Evolutionary conservation across 2,888 invertebrate genomes (phyloP).

Genomic region (Anaspis maculata): DNA sequence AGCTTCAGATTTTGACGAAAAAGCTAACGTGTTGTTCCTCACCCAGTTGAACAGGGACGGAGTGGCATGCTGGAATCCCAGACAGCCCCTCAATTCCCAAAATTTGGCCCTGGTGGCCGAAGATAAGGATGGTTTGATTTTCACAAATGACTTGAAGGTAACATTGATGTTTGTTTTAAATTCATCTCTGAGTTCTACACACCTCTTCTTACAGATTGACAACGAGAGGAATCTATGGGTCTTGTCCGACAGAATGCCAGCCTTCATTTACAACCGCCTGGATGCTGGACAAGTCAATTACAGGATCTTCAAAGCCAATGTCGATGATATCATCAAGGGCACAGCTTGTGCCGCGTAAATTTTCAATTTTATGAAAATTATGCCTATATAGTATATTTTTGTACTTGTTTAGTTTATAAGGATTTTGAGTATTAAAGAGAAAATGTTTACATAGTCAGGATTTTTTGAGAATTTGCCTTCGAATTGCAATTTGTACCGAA

Average conservation of each 20-base stretch:
- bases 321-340: slow-evolving; percentile 40
- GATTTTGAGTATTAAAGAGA: background rate
- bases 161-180: too few relatives aligned
- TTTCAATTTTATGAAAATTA: slow-evolving; percentile 2
- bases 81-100: slow-evolving; percentile 54
- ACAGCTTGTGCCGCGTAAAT: slow-evolving; percentile 36
- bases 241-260: slow-evolving; percentile 68
- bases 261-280: slow-evolving; percentile 57
- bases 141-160: slow-evolving; percentile 72
- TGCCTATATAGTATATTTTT: background rate
- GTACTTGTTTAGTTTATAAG: too few relatives aligned
- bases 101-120: slow-evolving; percentile 60
- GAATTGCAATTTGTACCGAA: too few relatives aligned
- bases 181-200: slow-evolving; percentile 2
- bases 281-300: slow-evolving; percentile 64
- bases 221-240: slow-evolving; percentile 61
- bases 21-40: slow-evolving; percentile 64
- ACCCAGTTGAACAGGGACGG: slow-evolving; percentile 71
- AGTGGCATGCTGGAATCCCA: slow-evolving; percentile 73
- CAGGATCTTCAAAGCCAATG: slow-evolving; percentile 41
- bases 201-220: slow-evolving; percentile 35
- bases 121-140: slow-evolving; percentile 60
- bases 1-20: slow-evolving; percentile 60
- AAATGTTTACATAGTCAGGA: too few relatives aligned
- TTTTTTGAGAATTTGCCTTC: too few relatives aligned